phyloP scores from a whole-genome alignment of 2,888 invertebrate species.

The Mythimna pallens region DNA sequence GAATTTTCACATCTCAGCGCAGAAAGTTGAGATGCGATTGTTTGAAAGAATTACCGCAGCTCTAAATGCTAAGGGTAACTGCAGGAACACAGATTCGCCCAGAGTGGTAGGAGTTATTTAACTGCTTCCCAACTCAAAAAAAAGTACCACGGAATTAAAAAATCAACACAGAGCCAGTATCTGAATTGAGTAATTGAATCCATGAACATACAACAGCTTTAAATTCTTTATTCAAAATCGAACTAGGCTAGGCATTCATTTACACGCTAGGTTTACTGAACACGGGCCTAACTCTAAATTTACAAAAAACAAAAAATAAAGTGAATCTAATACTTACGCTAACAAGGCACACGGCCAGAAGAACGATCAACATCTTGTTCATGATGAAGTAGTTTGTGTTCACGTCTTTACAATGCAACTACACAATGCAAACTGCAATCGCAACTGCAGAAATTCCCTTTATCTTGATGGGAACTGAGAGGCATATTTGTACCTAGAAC shows the following conservation, averaged over 20 bases:
- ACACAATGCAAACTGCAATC: constrained; percentile 68
- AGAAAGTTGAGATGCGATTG: too few species aligned
- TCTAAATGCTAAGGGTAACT: too few species aligned
- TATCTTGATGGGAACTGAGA: constrained; percentile 65
- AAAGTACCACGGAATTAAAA: too few species aligned
- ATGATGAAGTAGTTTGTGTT: constrained; percentile 72
- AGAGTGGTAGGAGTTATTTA: too few species aligned
- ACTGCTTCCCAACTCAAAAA: too few species aligned
- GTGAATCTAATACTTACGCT: constrained; percentile 48
- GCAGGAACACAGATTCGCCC: too few species aligned
- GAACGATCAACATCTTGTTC: constrained; percentile 79
- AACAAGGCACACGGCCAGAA: constrained; percentile 81
- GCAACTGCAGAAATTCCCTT: constrained; percentile 53
- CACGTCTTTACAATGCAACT: constrained; percentile 66
- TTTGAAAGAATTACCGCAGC: too few species aligned
- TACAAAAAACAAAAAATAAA: not conserved
- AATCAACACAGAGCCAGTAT: too few species aligned
- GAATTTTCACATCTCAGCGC: too few species aligned
- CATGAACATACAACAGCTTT: too few species aligned
- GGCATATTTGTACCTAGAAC: constrained; percentile 21
- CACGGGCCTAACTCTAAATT: not conserved
- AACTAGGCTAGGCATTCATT: not conserved
- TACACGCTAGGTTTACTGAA: not conserved
- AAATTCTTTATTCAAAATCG: too few species aligned
- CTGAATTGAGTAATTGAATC: too few species aligned